A percentile compares a stretch with the other conserved stretches of the same genome.
These are phyloP conservation scores for Albula glossodonta DNA, from an alignment of 2,113 vertebrate species.

Conservation along the genomic window DNA sequence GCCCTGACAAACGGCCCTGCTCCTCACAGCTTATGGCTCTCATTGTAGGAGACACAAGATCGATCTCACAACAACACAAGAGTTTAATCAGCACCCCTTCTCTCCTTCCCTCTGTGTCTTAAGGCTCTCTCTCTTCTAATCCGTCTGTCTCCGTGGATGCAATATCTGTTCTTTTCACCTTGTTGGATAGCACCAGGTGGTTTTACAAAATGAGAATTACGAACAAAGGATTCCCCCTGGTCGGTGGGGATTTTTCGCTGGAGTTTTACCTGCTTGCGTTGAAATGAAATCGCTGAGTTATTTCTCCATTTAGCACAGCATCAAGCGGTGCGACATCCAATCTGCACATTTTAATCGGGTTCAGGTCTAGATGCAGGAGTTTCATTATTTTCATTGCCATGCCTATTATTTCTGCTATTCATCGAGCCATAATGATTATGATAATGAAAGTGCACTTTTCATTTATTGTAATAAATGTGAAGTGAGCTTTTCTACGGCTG, in stretches of 20 bases:
- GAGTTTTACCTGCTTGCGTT: neutral
- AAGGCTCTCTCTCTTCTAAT: neutral
- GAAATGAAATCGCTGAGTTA: neutral
- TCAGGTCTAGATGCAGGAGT: neutral
- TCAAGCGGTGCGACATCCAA: neutral
- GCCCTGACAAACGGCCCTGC: neutral
- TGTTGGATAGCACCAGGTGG: neutral
- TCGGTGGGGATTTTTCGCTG: neutral
- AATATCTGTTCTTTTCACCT: neutral
- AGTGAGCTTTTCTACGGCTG: neutral
- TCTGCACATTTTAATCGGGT: neutral
- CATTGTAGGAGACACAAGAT: slow-evolving; percentile 3
- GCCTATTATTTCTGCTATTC: neutral
- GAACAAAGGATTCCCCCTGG: neutral
- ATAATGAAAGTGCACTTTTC: slow-evolving; percentile 1
- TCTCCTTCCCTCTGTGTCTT: slow-evolving; percentile 36
- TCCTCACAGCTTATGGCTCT: neutral
- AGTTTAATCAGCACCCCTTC: slow-evolving; percentile 5
- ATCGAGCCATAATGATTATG: neutral
- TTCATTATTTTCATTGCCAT: slow-evolving; percentile 4
- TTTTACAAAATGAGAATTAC: neutral
- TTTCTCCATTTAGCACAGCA: neutral
- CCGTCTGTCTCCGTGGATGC: neutral
- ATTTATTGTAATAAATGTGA: slow-evolving; percentile 1
- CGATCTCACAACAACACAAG: neutral